phyloP scores from a whole-genome alignment of 1,140 invertebrate species.

The Episyrphus balteatus region DNA sequence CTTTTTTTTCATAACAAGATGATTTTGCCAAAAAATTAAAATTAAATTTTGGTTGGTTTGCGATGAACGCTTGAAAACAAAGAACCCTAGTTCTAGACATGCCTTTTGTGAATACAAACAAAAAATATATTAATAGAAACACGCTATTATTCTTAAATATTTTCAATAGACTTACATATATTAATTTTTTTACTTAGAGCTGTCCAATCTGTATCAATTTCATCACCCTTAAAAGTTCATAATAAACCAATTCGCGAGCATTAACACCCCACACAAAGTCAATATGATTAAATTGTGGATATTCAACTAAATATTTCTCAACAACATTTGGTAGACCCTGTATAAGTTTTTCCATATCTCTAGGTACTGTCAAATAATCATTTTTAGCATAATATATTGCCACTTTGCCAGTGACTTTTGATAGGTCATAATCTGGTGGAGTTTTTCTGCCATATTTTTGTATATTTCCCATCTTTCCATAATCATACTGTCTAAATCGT shows the following conservation, averaged over 20 bases:
- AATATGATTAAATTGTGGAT: slow-evolving; percentile 43
- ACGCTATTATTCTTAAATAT: no score
- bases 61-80: no score
- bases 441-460: slow-evolving; percentile 35
- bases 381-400: slow-evolving; percentile 51
- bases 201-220: slow-evolving; percentile 10
- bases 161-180: no score
- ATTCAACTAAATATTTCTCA: slow-evolving; percentile 35
- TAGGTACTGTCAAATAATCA: slow-evolving; percentile 47
- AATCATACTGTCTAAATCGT: slow-evolving; percentile 40
- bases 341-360: slow-evolving; percentile 38
- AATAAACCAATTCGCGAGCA: slow-evolving; percentile 36
- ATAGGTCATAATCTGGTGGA: slow-evolving; percentile 51
- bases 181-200: no score
- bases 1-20: no score
- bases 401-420: slow-evolving; percentile 47
- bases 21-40: no score
- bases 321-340: slow-evolving; percentile 37
- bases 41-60: no score
- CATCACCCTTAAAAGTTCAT: slow-evolving; percentile 36
- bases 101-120: no score
- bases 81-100: no score
- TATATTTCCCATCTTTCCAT: slow-evolving; percentile 37
- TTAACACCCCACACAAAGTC: slow-evolving; percentile 47
- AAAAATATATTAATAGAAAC: no score